Evolutionary conservation across 2,113 vertebrate species (phyloP).

Genomic region (Eurystomus gularis): DNA sequence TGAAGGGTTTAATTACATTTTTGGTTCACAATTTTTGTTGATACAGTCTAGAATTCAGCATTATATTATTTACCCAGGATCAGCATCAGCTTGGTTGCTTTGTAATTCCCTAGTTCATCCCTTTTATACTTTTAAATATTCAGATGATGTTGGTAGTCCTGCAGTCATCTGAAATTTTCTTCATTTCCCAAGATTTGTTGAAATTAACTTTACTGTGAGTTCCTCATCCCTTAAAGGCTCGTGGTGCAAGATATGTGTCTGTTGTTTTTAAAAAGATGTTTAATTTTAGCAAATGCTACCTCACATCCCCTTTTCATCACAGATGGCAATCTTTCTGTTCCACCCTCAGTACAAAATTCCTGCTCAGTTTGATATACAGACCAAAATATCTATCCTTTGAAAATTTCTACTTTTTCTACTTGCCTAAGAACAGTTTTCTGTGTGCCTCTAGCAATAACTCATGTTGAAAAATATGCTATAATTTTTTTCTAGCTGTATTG

Average conservation of each 20-base stretch:
- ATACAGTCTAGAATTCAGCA: background rate
- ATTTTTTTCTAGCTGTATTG: slow-evolving; percentile 6
- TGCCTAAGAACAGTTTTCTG: background rate
- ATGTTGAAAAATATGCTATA: background rate
- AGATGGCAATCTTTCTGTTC: slow-evolving; percentile 69
- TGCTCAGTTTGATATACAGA: slow-evolving; percentile 29
- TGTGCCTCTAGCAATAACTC: background rate
- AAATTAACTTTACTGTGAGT: slow-evolving; percentile 30
- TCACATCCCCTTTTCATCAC: slow-evolving; percentile 62
- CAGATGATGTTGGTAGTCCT: background rate
- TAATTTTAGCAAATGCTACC: slow-evolving; percentile 69
- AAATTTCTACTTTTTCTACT: background rate
- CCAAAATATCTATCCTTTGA: slow-evolving; percentile 50
- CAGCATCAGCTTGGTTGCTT: background rate
- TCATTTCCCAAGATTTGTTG: background rate
- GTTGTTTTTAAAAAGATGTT: slow-evolving; percentile 58
- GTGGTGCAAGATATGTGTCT: slow-evolving; percentile 25
- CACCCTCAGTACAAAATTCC: slow-evolving; percentile 51
- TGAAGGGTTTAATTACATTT: background rate
- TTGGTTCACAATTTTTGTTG: background rate
- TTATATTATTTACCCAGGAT: background rate
- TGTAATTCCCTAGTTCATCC: background rate
- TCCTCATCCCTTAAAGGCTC: slow-evolving; percentile 5
- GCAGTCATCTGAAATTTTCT: background rate
- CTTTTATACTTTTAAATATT: background rate